Evolutionary conservation across 2,113 vertebrate genomes (phyloP), one percentile per base, ranked within the genome.

Genomic region (Crypturellus undulatus): DNA sequence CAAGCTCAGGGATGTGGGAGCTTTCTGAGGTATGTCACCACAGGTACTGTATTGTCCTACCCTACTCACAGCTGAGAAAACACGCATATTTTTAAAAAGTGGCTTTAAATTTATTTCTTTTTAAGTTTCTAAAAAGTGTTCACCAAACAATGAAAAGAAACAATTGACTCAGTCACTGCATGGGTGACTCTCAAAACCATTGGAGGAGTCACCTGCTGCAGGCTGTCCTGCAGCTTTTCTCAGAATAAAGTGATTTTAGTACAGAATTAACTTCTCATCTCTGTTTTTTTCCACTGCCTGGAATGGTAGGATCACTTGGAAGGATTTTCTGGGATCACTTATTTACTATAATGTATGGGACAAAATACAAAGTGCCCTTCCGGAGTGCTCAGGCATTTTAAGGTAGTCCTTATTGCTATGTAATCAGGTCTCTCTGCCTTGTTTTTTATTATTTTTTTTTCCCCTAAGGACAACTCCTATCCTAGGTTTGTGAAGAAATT

Each of bases 11-110:
- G 75, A 56, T 45, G 34, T 87, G 60, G 62, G 86, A 84, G 84
- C 51, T 87, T 90, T 79, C 56, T 70, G 42, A 90, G 62, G 79
- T 90, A 83, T 77, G 56, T 83, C 75, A 93, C 78, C 17, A 16
- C 30, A 92, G 60, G 49, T 17, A 7, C 4, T 40, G 32, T 34
- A 40, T 24, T 70, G n/a, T 67, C 15, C 5, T 75, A 81, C 58
- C 52, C 25, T 38, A 76, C 75, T 80, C 24, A 42, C 26, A 65
- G 40, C 40, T 67, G 68, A 90, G 42, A 59, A 64, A 59, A 89
- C 32, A 6, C 56, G 36, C 12, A 68, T 9, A 5, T 40, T 65
- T 83, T 86, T 49, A 5, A 49, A 49, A 49, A 24, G 49, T 11
- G 9, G 49, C 22, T 49, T 49, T 49, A 49, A 49, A 49, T 21